phyloP scores from a whole-genome alignment of 2,888 invertebrate genomes.

The Diarsia mendica region DNA sequence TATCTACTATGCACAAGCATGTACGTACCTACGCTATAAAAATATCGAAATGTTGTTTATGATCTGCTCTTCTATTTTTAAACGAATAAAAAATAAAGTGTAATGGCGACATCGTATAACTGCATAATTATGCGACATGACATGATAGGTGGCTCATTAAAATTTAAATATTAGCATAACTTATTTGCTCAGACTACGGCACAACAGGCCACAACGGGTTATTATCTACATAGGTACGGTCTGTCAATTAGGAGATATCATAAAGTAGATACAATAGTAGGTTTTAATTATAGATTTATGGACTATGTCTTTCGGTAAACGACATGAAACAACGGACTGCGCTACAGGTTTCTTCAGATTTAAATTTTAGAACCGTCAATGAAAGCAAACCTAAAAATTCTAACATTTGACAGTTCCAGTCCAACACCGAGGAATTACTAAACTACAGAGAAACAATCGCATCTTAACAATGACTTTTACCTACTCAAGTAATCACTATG shows the following conservation, averaged over 20 bases:
- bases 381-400: too few species aligned
- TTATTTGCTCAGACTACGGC: conserved; percentile 49
- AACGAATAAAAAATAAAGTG: conserved; percentile 24
- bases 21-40: conserved; percentile 7
- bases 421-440: too few species aligned
- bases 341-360: background rate
- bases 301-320: background rate
- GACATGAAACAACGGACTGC: background rate
- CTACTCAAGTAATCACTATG: too few species aligned
- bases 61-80: conserved; percentile 37
- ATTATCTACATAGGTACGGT: conserved; percentile 50
- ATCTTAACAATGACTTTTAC: too few species aligned
- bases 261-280: conserved; percentile 19
- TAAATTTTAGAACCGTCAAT: too few species aligned
- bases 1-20: conserved; percentile 1
- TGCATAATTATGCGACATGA: conserved; percentile 57
- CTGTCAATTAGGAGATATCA: conserved; percentile 58
- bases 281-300: conserved; percentile 31
- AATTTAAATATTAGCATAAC: conserved; percentile 67
- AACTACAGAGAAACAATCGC: too few species aligned
- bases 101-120: conserved; percentile 46
- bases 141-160: conserved; percentile 69
- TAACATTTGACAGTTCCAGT: too few species aligned
- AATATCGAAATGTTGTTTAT: conserved; percentile 38
- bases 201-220: conserved; percentile 50